Base-by-base conservation (phyloP, 2,113 vertebrate species). In the Coptodon bakossiorum region DNA sequence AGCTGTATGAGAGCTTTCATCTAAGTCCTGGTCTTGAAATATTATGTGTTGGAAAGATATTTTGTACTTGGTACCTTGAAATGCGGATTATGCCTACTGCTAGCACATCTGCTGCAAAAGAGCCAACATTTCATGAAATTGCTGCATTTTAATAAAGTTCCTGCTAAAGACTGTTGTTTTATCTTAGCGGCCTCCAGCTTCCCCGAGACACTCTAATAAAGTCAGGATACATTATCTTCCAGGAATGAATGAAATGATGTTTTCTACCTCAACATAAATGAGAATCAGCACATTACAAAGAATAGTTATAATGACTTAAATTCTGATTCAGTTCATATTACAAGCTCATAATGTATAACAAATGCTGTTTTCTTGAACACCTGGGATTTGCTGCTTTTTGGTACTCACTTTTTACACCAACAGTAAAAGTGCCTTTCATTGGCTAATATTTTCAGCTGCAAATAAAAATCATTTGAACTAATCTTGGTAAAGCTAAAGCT, bases 1-100 rank as follows among this genome's bases (percentile, higher is more conserved):
- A 86, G 92, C 87, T 78, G 89, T 91, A 84, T 89, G 84, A 92
- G 81, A 78, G 88, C 76, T 90, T 88, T 90, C 83, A 90, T 93
- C 84, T 80, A 56, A 89, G 66, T 22, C 43, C 22, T 13, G 5
- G 7, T 86, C 57, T 73, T 88, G 40, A 48, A 52, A 73, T 80
- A 82, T 86, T 80, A 34, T 81, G 31, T 73, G 57, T 40, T 79
- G 36, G 73, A 63, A 24, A 14, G 34, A 29, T 34, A 29, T 36
- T 93, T 82, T 80, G 5, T 31, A 78, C 45, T 68, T 87, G 59
- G 54, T 52, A 56, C n/a, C 14, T 63, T 59, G 17, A 13, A 66
- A 78, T 76, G 61, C 16, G 9, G 16, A 48, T 66, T 54, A 40
- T 19, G 10, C 54, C 16, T 80, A 27, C 16, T 66, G 31, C 34